Percentiles rank a stretch among this genome's conserved stretches.
phyloP scores from a whole-genome alignment of 1,140 invertebrate genomes.

The Andricus grossulariae region DNA sequence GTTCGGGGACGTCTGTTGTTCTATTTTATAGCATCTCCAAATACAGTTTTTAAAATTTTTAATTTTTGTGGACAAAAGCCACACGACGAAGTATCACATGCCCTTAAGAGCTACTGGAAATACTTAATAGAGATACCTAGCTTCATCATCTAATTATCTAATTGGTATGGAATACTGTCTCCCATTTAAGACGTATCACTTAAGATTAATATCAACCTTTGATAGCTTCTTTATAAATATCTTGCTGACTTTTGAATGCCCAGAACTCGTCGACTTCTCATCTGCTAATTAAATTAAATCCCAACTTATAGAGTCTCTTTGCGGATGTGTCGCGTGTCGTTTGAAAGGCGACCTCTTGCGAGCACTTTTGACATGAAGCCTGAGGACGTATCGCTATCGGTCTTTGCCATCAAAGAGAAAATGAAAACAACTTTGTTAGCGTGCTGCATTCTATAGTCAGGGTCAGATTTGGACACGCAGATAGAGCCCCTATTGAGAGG shows the following conservation, averaged over 20 bases:
- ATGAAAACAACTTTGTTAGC: constrained; percentile 55
- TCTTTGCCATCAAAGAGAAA: constrained; percentile 18
- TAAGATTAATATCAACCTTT: too few species aligned
- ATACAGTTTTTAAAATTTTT: too few species aligned
- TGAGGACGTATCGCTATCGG: constrained; percentile 23
- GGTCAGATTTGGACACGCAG: constrained; percentile 40
- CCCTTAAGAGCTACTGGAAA: too few species aligned
- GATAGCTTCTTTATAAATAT: too few species aligned
- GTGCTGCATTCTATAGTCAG: background rate
- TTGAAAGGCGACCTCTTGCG: constrained; percentile 35
- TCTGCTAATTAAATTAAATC: constrained; percentile 22
- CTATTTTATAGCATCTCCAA: too few species aligned
- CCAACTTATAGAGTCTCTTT: constrained; percentile 2
- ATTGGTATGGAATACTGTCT: too few species aligned
- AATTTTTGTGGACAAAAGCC: too few species aligned
- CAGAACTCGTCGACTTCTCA: background rate
- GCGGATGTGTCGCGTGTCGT: constrained; percentile 8
- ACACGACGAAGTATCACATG: too few species aligned
- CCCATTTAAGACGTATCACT: too few species aligned
- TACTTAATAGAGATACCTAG: too few species aligned
- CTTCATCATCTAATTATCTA: too few species aligned
- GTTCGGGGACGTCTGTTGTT: too few species aligned
- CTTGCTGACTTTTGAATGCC: background rate
- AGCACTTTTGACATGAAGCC: constrained; percentile 6
- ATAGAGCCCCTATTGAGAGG: constrained; percentile 47